Evolutionary conservation across 37 sponge, comb jelly and placozoan genomes (phyloP).

Genomic region (Oscarella lobularis): DNA sequence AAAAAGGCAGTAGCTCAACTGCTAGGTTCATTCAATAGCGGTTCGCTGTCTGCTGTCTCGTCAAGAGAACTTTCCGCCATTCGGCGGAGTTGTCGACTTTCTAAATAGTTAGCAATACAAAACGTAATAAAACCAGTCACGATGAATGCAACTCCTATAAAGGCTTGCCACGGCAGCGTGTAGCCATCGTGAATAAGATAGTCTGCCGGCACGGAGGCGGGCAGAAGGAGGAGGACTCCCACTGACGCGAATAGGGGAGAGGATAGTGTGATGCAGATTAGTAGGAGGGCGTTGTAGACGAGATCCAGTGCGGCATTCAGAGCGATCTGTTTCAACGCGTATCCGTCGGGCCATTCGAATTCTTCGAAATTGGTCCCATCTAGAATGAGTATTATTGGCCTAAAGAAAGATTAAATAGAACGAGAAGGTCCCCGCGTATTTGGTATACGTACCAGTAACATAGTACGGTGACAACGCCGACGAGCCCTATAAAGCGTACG

Average conservation of each 20-base stretch:
- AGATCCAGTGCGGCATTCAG: conserved; percentile 25
- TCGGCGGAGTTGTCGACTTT: too few species aligned
- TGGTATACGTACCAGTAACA: conserved; percentile 30
- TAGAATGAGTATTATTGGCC: conserved; percentile 14
- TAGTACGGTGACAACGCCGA: conserved; percentile 50
- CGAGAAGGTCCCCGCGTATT: too few species aligned
- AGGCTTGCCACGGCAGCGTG: conserved; percentile 19
- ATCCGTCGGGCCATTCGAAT: conserved; percentile 5
- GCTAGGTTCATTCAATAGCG: too few species aligned
- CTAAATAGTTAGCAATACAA: conserved; percentile 18
- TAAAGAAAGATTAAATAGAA: background rate
- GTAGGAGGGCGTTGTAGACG: conserved; percentile 20
- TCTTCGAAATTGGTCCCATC: conserved; percentile 10
- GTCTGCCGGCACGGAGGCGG: conserved; percentile 35
- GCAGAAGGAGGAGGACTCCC: conserved; percentile 35
- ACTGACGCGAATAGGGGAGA: conserved; percentile 62
- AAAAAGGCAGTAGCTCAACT: too few species aligned
- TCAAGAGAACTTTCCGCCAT: too few species aligned
- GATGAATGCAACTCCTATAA: conserved; percentile 35
- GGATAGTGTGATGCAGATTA: conserved; percentile 35
- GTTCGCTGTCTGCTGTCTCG: too few species aligned
- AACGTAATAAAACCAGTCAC: conserved; percentile 38
- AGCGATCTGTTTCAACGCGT: conserved; percentile 12
- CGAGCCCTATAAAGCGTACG: conserved; percentile 43
- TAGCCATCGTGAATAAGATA: conserved; percentile 22